These are phyloP conservation scores for Cheilinus undulatus DNA, from an alignment of 2,113 vertebrate species.

Conservation along the genomic window DNA sequence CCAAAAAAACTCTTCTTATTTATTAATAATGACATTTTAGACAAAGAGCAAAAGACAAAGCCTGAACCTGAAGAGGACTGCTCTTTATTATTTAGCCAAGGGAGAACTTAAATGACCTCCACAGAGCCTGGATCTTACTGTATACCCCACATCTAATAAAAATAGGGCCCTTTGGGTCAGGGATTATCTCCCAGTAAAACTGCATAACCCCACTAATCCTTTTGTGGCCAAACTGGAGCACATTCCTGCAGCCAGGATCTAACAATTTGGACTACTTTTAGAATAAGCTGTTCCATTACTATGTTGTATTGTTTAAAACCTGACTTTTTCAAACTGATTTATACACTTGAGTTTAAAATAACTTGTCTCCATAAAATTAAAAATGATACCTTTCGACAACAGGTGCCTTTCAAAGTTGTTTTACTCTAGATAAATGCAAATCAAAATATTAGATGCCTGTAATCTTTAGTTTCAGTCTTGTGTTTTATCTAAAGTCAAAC, in stretches of 20 bases:
- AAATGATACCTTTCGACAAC: too few species aligned
- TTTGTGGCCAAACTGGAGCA: background rate
- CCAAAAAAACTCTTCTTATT: background rate
- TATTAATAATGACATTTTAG: background rate
- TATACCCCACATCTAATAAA: background rate
- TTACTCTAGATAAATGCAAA: too few species aligned
- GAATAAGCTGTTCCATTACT: background rate
- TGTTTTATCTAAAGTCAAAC: background rate
- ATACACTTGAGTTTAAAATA: too few species aligned
- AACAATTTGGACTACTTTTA: background rate
- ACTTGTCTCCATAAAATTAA: too few species aligned
- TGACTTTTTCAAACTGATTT: too few species aligned
- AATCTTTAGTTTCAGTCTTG: background rate
- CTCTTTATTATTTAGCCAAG: background rate
- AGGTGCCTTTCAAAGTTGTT: too few species aligned
- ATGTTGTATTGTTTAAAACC: too few species aligned
- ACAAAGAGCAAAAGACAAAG: background rate
- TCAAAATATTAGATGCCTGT: background rate
- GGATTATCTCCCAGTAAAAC: background rate
- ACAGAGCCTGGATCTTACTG: background rate
- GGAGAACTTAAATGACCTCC: background rate
- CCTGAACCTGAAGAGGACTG: background rate
- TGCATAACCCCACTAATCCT: background rate
- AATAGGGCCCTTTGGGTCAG: background rate
- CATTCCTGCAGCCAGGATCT: background rate